A percentile compares a stretch with the other conserved stretches of the same genome.
Conservation (phyloP, 2,797 vertebrate genomes). For the Xiphorhynchus erythropygius region DNA sequence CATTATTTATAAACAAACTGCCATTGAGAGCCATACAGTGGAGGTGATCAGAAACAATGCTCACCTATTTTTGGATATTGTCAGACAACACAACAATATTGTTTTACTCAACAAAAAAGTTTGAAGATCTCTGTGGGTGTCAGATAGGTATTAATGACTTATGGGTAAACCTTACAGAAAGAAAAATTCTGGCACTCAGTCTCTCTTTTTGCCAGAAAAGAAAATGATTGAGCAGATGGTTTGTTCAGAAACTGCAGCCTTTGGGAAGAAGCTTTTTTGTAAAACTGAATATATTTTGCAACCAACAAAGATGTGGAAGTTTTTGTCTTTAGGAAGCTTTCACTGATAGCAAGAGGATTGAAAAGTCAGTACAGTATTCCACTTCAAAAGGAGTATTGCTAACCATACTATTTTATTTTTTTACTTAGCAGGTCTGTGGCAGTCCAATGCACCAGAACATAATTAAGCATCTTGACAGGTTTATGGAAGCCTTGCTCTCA, state of each 20-base stretch:
- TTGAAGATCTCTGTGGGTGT: background rate
- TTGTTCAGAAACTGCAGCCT: slow-evolving; percentile 36
- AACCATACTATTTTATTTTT: background rate
- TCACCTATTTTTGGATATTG: background rate
- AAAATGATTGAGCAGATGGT: slow-evolving; percentile 50
- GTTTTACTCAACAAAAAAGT: background rate
- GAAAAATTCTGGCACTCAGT: background rate
- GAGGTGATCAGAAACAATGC: background rate
- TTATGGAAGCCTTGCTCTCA: slow-evolving; percentile 26
- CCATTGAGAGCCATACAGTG: background rate
- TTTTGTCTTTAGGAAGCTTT: background rate
- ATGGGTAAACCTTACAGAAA: background rate
- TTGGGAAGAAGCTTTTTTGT: slow-evolving; percentile 26
- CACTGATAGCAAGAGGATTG: background rate
- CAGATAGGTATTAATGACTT: slow-evolving; percentile 42
- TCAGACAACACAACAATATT: background rate
- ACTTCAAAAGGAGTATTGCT: background rate
- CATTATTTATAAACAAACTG: slow-evolving; percentile 30
- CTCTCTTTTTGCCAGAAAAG: background rate
- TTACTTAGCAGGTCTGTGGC: background rate
- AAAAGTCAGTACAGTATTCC: background rate
- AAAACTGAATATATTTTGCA: slow-evolving; percentile 40
- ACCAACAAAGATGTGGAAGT: slow-evolving; percentile 8
- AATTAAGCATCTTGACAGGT: slow-evolving; percentile 42
- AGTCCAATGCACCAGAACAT: background rate